Percentiles rank a stretch among this genome's conserved stretches.
phyloP scores from a whole-genome alignment of 2,888 invertebrate species.

The Synergus japonicus region DNA sequence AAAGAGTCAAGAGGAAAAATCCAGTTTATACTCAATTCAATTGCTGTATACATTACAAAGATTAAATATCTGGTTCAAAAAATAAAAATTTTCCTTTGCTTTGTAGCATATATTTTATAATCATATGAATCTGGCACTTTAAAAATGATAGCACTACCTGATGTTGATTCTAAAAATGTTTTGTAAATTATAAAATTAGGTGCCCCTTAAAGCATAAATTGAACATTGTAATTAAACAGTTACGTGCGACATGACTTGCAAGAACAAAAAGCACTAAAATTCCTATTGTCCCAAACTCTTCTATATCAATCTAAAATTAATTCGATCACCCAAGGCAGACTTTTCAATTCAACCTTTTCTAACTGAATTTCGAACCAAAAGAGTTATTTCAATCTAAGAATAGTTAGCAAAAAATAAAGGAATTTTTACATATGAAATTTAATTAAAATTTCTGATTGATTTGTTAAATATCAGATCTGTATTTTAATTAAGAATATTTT shows the following conservation, averaged over 20 bases:
- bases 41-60: neutral
- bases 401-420: neutral
- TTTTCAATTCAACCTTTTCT: neutral
- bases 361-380: neutral
- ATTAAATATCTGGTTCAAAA: neutral
- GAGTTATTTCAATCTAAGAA: neutral
- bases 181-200: neutral
- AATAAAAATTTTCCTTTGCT: neutral
- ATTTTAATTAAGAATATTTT: no score
- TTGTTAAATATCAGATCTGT: no score
- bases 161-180: neutral
- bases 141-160: neutral
- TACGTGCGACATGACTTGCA: neutral
- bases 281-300: neutral
- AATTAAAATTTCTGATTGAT: neutral
- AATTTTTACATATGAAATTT: neutral
- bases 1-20: neutral
- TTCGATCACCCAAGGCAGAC: neutral
- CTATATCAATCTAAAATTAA: neutral
- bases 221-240: neutral
- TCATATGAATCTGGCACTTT: neutral
- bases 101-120: neutral
- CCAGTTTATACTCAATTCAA: neutral
- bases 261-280: neutral
- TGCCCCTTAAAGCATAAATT: neutral